Evolutionary conservation across 2,113 vertebrate genomes (phyloP), one percentile per base, ranked within the genome.

Genomic region (Typhlomys cinereus): DNA sequence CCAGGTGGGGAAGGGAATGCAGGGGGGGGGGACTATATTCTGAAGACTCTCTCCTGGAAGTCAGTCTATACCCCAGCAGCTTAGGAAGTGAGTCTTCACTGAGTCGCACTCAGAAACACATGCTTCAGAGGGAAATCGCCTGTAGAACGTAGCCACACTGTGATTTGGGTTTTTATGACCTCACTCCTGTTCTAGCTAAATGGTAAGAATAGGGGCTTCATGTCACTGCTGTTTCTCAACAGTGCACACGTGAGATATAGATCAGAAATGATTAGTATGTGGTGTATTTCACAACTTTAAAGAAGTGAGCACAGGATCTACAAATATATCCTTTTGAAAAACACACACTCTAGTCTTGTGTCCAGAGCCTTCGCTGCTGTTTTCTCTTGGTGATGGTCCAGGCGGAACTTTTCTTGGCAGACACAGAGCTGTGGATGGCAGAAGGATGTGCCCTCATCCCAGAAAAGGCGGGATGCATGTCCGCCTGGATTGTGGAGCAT

Each of bases 401-500:
- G 44, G 25, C 69, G 31, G 59, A 41, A 66, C n/a, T 31, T 76
- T 82, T 31, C n/a, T 3, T 4, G 74, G 25, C 41, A 18, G 66
- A 69, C 15, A 23, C 70, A 34, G 2, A 10, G 15, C 48, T 34
- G 34, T 31, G 64, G 11, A 1, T 0, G 1, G 21, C 0, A 1
- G 39, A 44, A 41, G 69, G 8, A 29, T 36, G 7, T 5, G 2
- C 15, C 0, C 48, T n/a, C n/a, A 17, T 10, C 41, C n/a, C 73
- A 31, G 59, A 44, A 23, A 29, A 52, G 78, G 31, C 31, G 25
- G 80, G 83, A 21, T 4, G 5, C 6, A 8, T 14, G 10, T 25
- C 3, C 12, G 0, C 39, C 67, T 8, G 5, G 85, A 44, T 34
- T 80, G 67, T 10, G 18, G 46, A 76, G 62, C 3, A 17, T 1